A percentile compares a stretch with the other conserved stretches of the same genome.
phyloP scores from a whole-genome alignment of 1,140 invertebrate species.

The Acromyrmex echinatior region DNA sequence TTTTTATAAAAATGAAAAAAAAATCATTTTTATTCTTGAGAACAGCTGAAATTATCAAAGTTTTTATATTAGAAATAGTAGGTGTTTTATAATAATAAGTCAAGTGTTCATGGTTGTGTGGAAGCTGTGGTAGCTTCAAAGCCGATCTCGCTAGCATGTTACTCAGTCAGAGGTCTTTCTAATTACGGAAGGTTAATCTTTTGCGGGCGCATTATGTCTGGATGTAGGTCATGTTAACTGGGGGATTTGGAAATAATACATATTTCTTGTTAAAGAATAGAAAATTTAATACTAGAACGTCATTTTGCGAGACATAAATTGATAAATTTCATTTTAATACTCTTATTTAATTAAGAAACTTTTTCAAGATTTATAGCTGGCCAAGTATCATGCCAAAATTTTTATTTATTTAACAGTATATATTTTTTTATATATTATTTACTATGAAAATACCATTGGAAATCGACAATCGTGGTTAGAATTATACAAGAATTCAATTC shows the following conservation, averaged over 20 bases:
- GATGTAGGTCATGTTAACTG: conserved; percentile 52
- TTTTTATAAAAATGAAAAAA: background rate
- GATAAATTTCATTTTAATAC: background rate
- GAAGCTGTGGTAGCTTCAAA: conserved; percentile 24
- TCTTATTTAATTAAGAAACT: background rate
- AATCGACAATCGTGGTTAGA: background rate
- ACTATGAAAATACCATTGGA: background rate
- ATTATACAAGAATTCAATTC: background rate
- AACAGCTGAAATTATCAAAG: background rate
- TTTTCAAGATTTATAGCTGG: background rate
- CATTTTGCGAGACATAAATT: background rate
- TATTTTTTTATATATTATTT: background rate
- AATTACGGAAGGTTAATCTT: conserved; percentile 56
- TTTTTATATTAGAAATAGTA: background rate
- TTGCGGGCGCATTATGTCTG: conserved; percentile 55
- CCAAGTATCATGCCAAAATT: background rate
- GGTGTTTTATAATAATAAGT: background rate
- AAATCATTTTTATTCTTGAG: background rate
- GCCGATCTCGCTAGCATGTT: conserved; percentile 24
- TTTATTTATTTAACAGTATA: background rate
- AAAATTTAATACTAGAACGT: background rate
- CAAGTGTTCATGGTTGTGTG: background rate
- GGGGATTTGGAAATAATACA: conserved; percentile 15
- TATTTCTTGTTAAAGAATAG: background rate
- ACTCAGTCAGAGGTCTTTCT: conserved; percentile 37